Percentiles rank a stretch among this genome's conserved stretches.
Evolutionary conservation across 2,797 vertebrate genomes (phyloP).

Genomic region (Psittacula echo): DNA sequence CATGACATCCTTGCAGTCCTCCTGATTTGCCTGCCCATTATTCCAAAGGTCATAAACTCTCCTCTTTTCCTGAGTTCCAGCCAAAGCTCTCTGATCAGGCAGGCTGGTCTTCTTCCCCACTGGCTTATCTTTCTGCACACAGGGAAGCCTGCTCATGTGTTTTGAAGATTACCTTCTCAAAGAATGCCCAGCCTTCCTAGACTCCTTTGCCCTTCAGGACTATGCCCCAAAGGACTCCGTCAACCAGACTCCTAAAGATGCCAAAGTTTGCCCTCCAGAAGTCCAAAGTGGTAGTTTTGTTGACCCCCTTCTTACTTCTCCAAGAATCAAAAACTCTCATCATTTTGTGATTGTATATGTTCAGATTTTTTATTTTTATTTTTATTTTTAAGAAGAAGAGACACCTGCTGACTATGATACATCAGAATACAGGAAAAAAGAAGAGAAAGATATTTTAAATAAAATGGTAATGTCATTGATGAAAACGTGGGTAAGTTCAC

Average conservation of each 20-base stretch:
- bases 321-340: not conserved
- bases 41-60: not conserved
- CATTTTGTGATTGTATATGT: not conserved
- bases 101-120: not conserved
- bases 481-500: not conserved
- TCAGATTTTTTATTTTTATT: not conserved
- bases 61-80: not conserved
- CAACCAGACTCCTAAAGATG: not conserved
- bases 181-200: rapidly evolving
- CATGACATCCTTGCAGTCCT: not conserved
- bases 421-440: not conserved
- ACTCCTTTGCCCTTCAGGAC: not conserved
- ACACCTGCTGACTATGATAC: not conserved
- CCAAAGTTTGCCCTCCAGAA: not conserved
- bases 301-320: not conserved
- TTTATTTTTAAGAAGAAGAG: not conserved
- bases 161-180: not conserved
- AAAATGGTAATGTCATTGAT: not conserved
- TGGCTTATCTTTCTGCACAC: not conserved
- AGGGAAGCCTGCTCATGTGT: not conserved
- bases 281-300: not conserved
- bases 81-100: not conserved
- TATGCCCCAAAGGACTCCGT: not conserved
- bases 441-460: not conserved
- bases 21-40: not conserved